Evolutionary conservation across 2,113 vertebrate genomes (phyloP).

Genomic region (Rhagologus leucostigma): DNA sequence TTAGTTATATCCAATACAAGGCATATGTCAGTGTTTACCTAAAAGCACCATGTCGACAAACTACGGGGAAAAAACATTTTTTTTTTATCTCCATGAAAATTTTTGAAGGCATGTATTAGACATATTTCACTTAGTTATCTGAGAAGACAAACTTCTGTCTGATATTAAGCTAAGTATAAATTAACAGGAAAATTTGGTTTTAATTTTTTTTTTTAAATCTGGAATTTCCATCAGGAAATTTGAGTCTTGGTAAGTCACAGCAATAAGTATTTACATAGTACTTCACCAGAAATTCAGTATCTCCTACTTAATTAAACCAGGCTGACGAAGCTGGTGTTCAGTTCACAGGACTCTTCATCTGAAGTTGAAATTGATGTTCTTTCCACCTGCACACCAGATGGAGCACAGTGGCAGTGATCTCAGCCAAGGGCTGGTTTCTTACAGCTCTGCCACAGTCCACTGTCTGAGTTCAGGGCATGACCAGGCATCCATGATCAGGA

Average conservation of each 20-base stretch:
- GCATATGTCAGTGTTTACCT: accelerated
- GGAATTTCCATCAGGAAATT: neutral
- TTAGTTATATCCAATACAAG: neutral
- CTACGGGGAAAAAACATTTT: neutral
- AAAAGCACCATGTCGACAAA: neutral
- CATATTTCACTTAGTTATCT: neutral
- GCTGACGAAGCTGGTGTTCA: neutral
- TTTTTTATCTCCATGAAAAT: neutral
- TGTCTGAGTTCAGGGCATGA: neutral
- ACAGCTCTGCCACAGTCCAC: neutral
- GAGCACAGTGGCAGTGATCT: neutral
- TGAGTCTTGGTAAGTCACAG: neutral
- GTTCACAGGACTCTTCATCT: neutral
- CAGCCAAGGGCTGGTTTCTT: neutral
- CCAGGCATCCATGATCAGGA: neutral
- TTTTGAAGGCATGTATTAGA: neutral
- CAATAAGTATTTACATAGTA: neutral
- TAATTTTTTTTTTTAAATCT: neutral
- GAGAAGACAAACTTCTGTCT: neutral
- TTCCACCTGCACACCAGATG: neutral
- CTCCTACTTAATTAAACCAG: neutral
- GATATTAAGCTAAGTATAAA: neutral
- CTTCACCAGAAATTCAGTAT: neutral
- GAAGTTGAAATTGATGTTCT: neutral
- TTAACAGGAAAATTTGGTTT: too few species aligned